Base-by-base conservation (phyloP, 2,797 vertebrate species). In the Pseudomugil gertrudae region DNA sequence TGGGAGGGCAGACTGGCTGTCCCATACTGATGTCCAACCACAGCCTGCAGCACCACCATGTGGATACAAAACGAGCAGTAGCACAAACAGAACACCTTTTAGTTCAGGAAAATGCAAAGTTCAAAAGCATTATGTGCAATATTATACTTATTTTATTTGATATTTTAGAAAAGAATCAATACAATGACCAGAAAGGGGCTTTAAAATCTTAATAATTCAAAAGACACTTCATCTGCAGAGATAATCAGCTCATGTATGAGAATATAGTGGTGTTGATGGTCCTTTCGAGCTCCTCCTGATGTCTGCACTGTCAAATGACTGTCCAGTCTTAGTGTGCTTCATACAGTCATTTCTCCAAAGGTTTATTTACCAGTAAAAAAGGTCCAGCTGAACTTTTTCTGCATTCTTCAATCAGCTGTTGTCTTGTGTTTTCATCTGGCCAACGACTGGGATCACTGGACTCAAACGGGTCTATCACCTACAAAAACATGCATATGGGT, bases 381-480 rank as follows among this genome's bases (percentile, higher is more conserved):
- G 93, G 93, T 5, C 95, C 94, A 5, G 79, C 70, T 0, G 94
- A 94, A 63, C 63, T 92, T 45, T 76, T 69, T 63, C 92, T 86
- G 81, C 94, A 95, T 57, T 93, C 89, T 61, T 89, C 70, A 35
- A 95, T 89, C 55, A 95, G 84, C 60, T 88, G 83, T 72, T 84
- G 80, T 65, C 93, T 90, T 52, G 68, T 87, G 77, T 80, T 62
- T 63, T 89, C 88, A 74, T 92, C 85, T 0, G 90, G 92, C 89
- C 92, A 91, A 4, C 67, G 63, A 19, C 72, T 72, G 7, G 84
- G 78, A 66, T 93, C 89, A 33, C 80, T 72, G 38, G 91, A 93
- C 79, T 95, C 93, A 74, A 92, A 94, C 0, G 92, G 93, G 72
- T 95, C 95, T 43, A 95, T 91, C 52, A 93, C 89, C 94, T 95